Evolutionary conservation across 2,113 vertebrate genomes (phyloP), one percentile per base, ranked within the genome.

Genomic region (Pollimyrus isidori): DNA sequence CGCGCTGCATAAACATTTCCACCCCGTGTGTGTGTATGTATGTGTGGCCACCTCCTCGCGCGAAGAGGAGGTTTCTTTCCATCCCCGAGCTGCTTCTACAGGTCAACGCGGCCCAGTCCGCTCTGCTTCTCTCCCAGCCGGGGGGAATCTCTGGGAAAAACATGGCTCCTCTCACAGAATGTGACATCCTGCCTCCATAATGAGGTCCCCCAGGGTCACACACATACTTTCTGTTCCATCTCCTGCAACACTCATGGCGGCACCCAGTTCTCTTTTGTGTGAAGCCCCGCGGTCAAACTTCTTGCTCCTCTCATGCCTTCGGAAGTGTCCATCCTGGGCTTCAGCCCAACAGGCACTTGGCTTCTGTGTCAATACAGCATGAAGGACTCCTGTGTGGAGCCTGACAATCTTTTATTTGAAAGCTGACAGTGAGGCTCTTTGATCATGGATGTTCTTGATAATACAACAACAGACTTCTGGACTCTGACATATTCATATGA

Each of bases 1-100:
- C 93, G 80, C 52, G 91, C 92, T 93, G 91, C 90, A 92, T 93
- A 91, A 94, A 94, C 93, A 92, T 93, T 94, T 93, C 93, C 93
- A 91, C 89, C 91, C 84, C 88, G 35, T 53, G 88, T 50, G 52
- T 45, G 53, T 45, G 86, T 45, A 39, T 58, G 65, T 86, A 4
- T 88, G 62, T 89, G 65, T 48, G 56, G 58, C 21, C 73, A 9
- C 76, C 23, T 92, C 62, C 17, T 52, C 88, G 53, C 90, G 6
- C 21, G 21, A 90, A 90, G 82, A 65, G 89, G 90, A 89, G 91
- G 89, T 52, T 56, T 86, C 42, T 86, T 1, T 35, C 5, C 15
- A 11, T 19, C 69, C 69, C 15, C 7, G 26, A 23, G 46, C 50
- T 83, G 50, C 30, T 11, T 35, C 82, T 30, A 35, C 84, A 19